phyloP scores from a whole-genome alignment of 2,888 invertebrate species.

The Drosophila limbata region DNA sequence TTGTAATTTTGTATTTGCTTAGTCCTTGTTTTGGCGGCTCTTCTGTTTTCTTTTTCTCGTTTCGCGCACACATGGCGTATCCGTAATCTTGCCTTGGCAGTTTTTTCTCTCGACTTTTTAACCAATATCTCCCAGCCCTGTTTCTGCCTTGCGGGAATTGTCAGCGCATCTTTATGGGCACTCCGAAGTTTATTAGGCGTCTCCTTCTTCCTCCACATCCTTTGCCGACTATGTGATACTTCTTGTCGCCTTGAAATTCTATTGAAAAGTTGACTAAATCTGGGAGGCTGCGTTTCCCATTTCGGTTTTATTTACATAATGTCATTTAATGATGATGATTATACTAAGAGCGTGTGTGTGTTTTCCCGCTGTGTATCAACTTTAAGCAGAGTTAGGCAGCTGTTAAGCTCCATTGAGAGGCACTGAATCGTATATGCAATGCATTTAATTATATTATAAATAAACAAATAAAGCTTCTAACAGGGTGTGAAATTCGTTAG shows the following conservation, averaged over 20 bases:
- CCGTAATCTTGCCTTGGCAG: slow-evolving; percentile 65
- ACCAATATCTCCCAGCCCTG: slow-evolving; percentile 26
- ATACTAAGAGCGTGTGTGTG: slow-evolving; percentile 27
- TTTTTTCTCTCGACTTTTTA: slow-evolving; percentile 28
- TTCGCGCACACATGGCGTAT: slow-evolving; percentile 57
- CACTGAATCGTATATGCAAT: neutral
- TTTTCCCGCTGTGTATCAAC: slow-evolving; percentile 23
- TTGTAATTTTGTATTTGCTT: slow-evolving; percentile 61
- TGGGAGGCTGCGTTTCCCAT: slow-evolving; percentile 48
- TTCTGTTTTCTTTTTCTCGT: neutral
- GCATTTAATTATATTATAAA: slow-evolving; percentile 10
- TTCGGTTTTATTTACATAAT: slow-evolving; percentile 73
- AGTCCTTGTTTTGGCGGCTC: slow-evolving; percentile 18
- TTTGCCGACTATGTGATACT: slow-evolving; percentile 9
- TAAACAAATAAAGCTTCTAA: neutral
- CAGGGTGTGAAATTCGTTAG: neutral
- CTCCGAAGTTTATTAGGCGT: slow-evolving; percentile 71
- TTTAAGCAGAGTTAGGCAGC: slow-evolving; percentile 27
- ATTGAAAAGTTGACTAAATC: slow-evolving; percentile 68
- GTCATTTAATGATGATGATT: slow-evolving; percentile 76
- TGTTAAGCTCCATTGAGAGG: slow-evolving; percentile 30
- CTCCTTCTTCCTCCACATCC: slow-evolving; percentile 13
- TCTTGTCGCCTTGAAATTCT: slow-evolving; percentile 32
- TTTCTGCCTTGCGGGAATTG: slow-evolving; percentile 65
- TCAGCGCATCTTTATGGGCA: slow-evolving; percentile 71